These are phyloP conservation scores for Thripadectes ignobilis DNA, from an alignment of 2,797 vertebrate species.

Conservation along the genomic window DNA sequence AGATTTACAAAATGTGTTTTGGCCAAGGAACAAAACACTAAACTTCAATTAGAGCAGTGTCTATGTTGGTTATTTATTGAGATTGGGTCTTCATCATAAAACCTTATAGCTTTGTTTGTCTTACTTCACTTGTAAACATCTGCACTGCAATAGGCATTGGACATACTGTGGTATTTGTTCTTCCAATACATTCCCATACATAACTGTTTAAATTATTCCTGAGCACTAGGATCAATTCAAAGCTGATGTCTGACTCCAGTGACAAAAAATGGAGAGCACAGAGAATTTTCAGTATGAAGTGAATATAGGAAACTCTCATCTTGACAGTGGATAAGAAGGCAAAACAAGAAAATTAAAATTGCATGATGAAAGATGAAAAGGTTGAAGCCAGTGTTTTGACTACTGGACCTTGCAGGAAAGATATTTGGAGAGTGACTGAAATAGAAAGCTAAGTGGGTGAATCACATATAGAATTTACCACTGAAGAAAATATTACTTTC, in stretches of 20 bases:
- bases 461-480: constrained; percentile 58
- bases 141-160: neutral
- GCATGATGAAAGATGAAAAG: constrained; percentile 59
- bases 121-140: neutral
- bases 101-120: neutral
- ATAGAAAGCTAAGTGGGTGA: constrained; percentile 19
- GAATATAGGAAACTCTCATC: constrained; percentile 29
- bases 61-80: neutral
- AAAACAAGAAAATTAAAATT: constrained; percentile 63
- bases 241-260: neutral
- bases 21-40: neutral
- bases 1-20: neutral
- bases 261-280: neutral
- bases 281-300: constrained; percentile 19
- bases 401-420: constrained; percentile 52
- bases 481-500: constrained; percentile 67
- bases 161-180: neutral
- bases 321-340: constrained; percentile 21
- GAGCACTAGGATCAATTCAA: neutral
- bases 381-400: constrained; percentile 53
- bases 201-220: neutral
- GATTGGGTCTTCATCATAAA: neutral
- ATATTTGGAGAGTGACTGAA: constrained; percentile 29
- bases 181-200: neutral
- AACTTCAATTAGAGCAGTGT: neutral